Evolutionary conservation across 1,140 invertebrate species (phyloP).

Genomic region (Diploscapter pachys): DNA sequence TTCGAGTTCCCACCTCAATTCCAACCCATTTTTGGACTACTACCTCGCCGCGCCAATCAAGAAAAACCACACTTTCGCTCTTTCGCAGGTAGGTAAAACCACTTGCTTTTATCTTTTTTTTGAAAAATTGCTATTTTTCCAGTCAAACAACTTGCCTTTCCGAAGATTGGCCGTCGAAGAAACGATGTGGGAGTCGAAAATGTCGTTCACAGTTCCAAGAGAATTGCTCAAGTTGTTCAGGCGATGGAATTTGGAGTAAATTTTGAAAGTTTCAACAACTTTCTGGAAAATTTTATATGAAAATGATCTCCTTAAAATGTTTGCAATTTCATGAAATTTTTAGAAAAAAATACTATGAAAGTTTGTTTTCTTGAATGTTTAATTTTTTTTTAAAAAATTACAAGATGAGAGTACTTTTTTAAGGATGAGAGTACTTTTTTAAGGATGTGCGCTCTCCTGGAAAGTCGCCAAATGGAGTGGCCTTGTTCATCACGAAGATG

Average conservation of each 20-base stretch:
- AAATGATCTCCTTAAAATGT: too few relatives aligned
- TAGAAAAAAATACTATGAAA: too few relatives aligned
- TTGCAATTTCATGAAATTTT: too few relatives aligned
- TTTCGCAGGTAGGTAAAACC: conserved; percentile 18
- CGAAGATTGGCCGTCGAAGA: conserved; percentile 25
- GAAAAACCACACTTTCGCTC: conserved; percentile 21
- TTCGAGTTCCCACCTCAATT: not conserved
- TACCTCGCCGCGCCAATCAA: conserved; percentile 20
- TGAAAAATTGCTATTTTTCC: not conserved
- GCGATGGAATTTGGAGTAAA: conserved; percentile 21
- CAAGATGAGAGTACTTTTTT: not conserved
- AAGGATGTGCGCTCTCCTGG: conserved; percentile 19
- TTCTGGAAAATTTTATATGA: too few relatives aligned
- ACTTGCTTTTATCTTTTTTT: conserved; percentile 2
- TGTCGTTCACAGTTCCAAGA: conserved; percentile 19
- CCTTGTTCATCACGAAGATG: not conserved
- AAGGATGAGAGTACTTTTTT: not conserved
- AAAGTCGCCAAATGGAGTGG: conserved; percentile 13
- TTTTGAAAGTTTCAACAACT: not conserved
- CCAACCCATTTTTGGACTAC: conserved; percentile 15
- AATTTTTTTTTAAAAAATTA: too few relatives aligned
- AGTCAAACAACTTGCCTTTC: conserved; percentile 14
- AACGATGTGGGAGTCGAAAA: conserved; percentile 27
- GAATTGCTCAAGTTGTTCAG: conserved; percentile 24
- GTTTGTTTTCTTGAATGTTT: too few relatives aligned